Evolutionary conservation across 2,888 invertebrate genomes (phyloP).

Genomic region (Coecobrya sp.): DNA sequence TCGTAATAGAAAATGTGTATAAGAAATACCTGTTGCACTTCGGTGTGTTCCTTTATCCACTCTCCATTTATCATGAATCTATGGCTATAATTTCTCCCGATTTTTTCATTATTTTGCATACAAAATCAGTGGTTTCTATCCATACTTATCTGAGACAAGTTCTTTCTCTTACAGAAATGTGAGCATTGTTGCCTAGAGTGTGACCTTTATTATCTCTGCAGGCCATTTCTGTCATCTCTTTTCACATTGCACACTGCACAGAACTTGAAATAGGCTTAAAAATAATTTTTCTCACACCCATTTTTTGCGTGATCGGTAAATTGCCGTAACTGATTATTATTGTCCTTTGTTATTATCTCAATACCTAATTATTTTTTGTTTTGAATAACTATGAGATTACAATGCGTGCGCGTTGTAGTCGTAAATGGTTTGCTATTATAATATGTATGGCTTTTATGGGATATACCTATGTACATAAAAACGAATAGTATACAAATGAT

Average conservation of each 20-base stretch:
- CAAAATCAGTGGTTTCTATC: slow-evolving; percentile 63
- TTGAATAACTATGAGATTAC: background rate
- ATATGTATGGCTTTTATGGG: too few relatives aligned
- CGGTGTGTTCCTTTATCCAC: background rate
- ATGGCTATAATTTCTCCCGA: slow-evolving; percentile 5
- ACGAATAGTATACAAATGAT: too few relatives aligned
- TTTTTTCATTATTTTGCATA: slow-evolving; percentile 69
- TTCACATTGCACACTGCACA: too few relatives aligned
- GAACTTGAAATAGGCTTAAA: background rate
- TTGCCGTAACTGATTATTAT: slow-evolving; percentile 4
- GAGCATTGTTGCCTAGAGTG: background rate
- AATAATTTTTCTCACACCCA: slow-evolving; percentile 58
- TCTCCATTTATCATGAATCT: slow-evolving; percentile 2
- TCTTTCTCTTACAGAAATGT: background rate
- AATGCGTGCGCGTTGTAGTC: background rate
- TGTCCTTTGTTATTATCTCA: slow-evolving; percentile 5
- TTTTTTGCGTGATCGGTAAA: slow-evolving; percentile 35
- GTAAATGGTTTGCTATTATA: too few relatives aligned
- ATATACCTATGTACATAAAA: too few relatives aligned
- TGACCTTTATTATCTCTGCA: background rate
- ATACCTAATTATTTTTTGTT: slow-evolving; percentile 25
- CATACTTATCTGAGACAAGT: slow-evolving; percentile 59
- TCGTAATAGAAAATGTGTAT: background rate
- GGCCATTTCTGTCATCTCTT: too few relatives aligned
- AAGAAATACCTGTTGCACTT: slow-evolving; percentile 59